phyloP scores from a whole-genome alignment of 2,888 invertebrate species.

The Nomada lathburiana region DNA sequence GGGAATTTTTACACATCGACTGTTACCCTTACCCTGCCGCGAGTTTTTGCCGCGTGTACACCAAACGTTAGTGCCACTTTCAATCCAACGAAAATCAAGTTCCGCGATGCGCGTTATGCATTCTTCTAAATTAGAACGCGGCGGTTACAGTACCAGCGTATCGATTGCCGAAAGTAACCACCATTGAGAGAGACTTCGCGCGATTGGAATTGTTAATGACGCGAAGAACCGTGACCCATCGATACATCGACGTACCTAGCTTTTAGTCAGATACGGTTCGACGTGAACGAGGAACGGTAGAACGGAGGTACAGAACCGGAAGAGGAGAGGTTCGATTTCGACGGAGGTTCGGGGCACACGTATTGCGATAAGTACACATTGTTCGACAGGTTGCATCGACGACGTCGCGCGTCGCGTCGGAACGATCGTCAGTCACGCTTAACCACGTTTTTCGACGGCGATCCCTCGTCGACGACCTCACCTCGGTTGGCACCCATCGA shows the following conservation, averaged over 20 bases:
- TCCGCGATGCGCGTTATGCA: not conserved
- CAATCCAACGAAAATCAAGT: too few relatives aligned
- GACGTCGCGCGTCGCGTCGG: conserved; percentile 25
- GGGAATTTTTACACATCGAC: conserved; percentile 43
- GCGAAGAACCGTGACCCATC: conserved; percentile 28
- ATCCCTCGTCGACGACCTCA: conserved; percentile 60
- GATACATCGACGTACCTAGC: conserved; percentile 13
- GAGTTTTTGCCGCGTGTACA: not conserved
- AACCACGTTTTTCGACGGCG: conserved; percentile 59
- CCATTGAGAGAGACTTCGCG: not conserved
- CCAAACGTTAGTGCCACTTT: not conserved
- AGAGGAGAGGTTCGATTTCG: conserved; percentile 20
- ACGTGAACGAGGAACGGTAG: conserved; percentile 12
- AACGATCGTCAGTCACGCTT: conserved; percentile 58
- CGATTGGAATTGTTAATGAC: conserved; percentile 31
- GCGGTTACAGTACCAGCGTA: too few relatives aligned
- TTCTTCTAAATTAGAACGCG: too few relatives aligned
- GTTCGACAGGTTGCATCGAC: conserved; percentile 60
- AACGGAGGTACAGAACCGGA: conserved; percentile 24
- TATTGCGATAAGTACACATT: conserved; percentile 66
- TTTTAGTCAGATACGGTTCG: conserved; percentile 37
- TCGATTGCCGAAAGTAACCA: not conserved
- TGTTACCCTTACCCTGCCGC: conserved; percentile 16
- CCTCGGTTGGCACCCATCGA: conserved; percentile 56
- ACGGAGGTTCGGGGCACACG: conserved; percentile 40